Evolutionary conservation across 2,888 invertebrate genomes (phyloP).

Genomic region (Acleris cristana): DNA sequence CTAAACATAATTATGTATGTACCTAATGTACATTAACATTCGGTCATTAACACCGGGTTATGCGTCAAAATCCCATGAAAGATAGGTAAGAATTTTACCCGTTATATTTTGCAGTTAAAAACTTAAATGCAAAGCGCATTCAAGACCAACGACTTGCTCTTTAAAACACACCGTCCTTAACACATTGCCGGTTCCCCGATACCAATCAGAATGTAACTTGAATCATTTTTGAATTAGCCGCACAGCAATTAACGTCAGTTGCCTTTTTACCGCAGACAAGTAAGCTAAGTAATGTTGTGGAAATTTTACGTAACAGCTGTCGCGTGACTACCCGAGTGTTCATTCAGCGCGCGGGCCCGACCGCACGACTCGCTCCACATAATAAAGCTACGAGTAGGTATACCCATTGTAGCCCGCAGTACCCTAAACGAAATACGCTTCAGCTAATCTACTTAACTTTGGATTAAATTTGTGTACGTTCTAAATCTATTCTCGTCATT

Average conservation of each 20-base stretch:
- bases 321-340: constrained; percentile 69
- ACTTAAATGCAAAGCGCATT: constrained; percentile 7
- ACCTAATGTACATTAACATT: too few relatives aligned
- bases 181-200: constrained; percentile 49
- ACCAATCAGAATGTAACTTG: constrained; percentile 57
- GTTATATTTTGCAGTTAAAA: too few relatives aligned
- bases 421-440: constrained; percentile 15
- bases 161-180: constrained; percentile 49
- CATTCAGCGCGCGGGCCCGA: constrained; percentile 64
- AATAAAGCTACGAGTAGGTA: constrained; percentile 8
- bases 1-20: neutral
- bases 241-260: constrained; percentile 74
- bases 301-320: constrained; percentile 73
- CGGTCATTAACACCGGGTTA: neutral
- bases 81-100: too few relatives aligned
- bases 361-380: constrained; percentile 40
- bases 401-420: constrained; percentile 7
- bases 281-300: constrained; percentile 64
- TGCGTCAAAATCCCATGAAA: neutral
- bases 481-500: constrained; percentile 18
- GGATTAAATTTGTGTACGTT: constrained; percentile 17
- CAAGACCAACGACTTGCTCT: constrained; percentile 21
- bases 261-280: constrained; percentile 73
- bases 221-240: constrained; percentile 63
- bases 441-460: constrained; percentile 30